Conservation (phyloP, 2,797 vertebrate genomes). For the Oryzias dopingdopingensis region DNA sequence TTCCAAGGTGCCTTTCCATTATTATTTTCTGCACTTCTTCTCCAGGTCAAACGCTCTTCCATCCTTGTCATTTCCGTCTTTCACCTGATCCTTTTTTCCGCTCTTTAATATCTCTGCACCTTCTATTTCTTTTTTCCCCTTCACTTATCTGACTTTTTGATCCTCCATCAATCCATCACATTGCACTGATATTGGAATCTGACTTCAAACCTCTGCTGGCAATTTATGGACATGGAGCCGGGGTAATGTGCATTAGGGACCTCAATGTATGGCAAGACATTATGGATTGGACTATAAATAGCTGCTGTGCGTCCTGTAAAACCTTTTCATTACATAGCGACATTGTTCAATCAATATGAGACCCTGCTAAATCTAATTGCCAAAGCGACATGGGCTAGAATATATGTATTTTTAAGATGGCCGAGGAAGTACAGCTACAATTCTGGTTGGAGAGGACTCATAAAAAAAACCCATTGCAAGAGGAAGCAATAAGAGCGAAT, state of each 20-base stretch:
- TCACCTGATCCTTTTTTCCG: conserved; percentile 32
- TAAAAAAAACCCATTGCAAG: conserved; percentile 23
- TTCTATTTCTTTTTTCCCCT: conserved; percentile 6
- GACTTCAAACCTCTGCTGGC: conserved; percentile 43
- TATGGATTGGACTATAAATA: conserved; percentile 68
- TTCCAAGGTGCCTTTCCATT: conserved; percentile 28
- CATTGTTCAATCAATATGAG: conserved; percentile 63
- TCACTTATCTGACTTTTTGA: conserved; percentile 6
- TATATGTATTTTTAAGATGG: conserved; percentile 38
- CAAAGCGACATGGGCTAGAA: conserved; percentile 32
- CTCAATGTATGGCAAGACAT: conserved; percentile 23
- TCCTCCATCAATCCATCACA: conserved; percentile 30
- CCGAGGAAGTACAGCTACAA: not conserved
- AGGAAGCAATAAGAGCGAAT: conserved; percentile 14
- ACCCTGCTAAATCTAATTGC: conserved; percentile 58
- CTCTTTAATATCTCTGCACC: conserved; percentile 29
- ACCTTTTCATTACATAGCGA: conserved; percentile 75
- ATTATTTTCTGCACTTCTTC: conserved; percentile 29
- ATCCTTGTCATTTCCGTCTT: conserved; percentile 3
- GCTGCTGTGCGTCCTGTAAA: conserved; percentile 55
- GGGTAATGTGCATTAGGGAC: conserved; percentile 52
- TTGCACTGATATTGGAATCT: conserved; percentile 27
- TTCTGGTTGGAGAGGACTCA: conserved; percentile 31
- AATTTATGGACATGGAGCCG: conserved; percentile 49
- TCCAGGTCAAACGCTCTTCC: conserved; percentile 11